phyloP scores from a whole-genome alignment of 2,113 vertebrate species.

The Pimephales promelas region DNA sequence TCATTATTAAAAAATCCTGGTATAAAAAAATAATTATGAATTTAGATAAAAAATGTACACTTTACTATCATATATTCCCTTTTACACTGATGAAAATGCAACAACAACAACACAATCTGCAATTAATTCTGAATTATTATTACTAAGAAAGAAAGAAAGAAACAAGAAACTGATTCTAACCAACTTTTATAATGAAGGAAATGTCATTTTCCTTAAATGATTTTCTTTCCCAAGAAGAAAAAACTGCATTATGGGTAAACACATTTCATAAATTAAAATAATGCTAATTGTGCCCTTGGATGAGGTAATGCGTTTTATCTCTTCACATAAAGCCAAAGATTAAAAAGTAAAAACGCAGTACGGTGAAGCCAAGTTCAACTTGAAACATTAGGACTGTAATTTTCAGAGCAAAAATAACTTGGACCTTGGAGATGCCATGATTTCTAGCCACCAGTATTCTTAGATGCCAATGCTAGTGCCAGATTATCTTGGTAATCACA shows the following conservation, averaged over 20 bases:
- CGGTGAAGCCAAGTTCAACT: constrained; percentile 56
- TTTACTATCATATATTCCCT: too few relatives aligned
- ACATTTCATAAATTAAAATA: neutral
- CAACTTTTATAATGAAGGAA: neutral
- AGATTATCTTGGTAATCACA: constrained; percentile 61
- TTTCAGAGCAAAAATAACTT: constrained; percentile 76
- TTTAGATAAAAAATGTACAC: neutral
- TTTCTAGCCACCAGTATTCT: constrained; percentile 72
- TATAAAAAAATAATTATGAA: neutral
- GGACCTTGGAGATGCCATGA: constrained; percentile 58
- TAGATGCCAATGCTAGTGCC: constrained; percentile 61
- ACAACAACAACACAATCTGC: too few relatives aligned
- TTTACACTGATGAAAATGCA: too few relatives aligned
- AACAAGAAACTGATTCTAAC: neutral
- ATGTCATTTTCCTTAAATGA: neutral
- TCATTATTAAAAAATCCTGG: neutral
- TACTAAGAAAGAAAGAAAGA: too few relatives aligned
- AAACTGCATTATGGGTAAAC: neutral
- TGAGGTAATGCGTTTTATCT: neutral
- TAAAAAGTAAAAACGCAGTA: constrained; percentile 67
- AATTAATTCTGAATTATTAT: too few relatives aligned
- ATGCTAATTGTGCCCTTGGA: neutral
- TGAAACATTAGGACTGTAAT: constrained; percentile 78
- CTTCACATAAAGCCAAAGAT: constrained; percentile 49
- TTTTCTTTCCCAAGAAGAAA: neutral